Evolutionary conservation across 2,797 vertebrate species (phyloP).

Genomic region (Microctenopoma steveboyesi): DNA sequence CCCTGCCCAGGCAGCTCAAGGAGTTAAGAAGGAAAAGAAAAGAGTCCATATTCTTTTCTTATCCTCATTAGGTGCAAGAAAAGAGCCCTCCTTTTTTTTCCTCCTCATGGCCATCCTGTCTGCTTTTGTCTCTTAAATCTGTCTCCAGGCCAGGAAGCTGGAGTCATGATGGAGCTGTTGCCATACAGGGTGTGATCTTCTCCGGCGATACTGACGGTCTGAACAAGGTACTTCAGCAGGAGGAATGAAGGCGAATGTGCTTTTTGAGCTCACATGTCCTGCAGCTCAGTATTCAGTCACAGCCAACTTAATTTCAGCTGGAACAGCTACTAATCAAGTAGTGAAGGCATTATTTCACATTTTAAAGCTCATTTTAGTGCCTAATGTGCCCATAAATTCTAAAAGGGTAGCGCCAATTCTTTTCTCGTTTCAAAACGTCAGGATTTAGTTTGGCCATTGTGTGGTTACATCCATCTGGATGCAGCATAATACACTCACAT

Average conservation of each 20-base stretch:
- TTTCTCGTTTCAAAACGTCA: conserved; percentile 32
- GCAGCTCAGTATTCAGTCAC: conserved; percentile 43
- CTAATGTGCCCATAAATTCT: conserved; percentile 45
- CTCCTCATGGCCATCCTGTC: conserved; percentile 47
- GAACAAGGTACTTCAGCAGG: conserved; percentile 47
- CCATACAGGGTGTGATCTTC: conserved; percentile 62
- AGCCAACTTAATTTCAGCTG: conserved; percentile 42
- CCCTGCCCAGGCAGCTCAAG: conserved; percentile 60
- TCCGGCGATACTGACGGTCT: conserved; percentile 59
- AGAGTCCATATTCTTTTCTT: conserved; percentile 64
- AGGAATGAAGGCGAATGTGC: conserved; percentile 41
- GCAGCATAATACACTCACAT: conserved; percentile 22
- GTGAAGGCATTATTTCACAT: conserved; percentile 38
- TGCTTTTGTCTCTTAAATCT: conserved; percentile 74
- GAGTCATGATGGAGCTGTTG: conserved; percentile 70
- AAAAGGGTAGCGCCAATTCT: conserved; percentile 24
- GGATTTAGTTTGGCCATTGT: conserved; percentile 36
- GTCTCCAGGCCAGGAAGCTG: conserved; percentile 59
- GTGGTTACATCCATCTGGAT: conserved; percentile 35
- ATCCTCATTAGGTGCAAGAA: conserved; percentile 71
- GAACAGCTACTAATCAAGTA: conserved; percentile 52
- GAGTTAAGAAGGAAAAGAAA: conserved; percentile 60
- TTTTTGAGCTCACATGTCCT: conserved; percentile 40
- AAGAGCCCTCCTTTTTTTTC: conserved; percentile 34
- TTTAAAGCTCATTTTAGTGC: conserved; percentile 50